phyloP scores from a whole-genome alignment of 2,113 vertebrate species.

The Oryzias melastigma region DNA sequence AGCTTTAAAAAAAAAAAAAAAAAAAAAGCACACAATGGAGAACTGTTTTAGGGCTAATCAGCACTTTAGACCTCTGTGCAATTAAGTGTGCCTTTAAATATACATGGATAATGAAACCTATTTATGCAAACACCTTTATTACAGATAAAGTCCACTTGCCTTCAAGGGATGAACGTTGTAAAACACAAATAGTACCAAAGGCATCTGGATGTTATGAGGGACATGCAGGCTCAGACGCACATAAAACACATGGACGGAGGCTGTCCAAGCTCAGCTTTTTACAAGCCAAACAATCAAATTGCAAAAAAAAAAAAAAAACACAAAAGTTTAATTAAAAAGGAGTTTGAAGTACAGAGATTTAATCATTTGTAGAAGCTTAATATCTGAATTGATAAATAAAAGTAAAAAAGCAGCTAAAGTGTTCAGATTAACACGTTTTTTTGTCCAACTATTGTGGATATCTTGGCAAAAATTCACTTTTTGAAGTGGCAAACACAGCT shows the following conservation, averaged over 20 bases:
- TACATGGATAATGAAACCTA: conserved; percentile 36
- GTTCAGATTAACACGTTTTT: too few relatives aligned
- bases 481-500: too few relatives aligned
- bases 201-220: conserved; percentile 38
- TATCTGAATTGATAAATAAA: too few relatives aligned
- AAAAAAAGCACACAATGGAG: not conserved
- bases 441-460: too few relatives aligned
- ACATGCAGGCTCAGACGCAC: conserved; percentile 19
- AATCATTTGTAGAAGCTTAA: too few relatives aligned
- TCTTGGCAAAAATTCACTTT: too few relatives aligned
- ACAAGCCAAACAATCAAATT: conserved; percentile 13
- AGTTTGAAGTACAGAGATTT: too few relatives aligned
- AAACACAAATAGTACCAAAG: conserved; percentile 27
- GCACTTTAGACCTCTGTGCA: conserved; percentile 1
- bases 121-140: conserved; percentile 20
- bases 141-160: conserved; percentile 12
- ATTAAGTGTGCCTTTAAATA: conserved; percentile 32
- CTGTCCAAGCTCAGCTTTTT: conserved; percentile 2
- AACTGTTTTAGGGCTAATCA: conserved; percentile 1
- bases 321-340: too few relatives aligned
- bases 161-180: conserved; percentile 10
- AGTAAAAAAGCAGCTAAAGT: too few relatives aligned
- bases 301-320: conserved; percentile 1
- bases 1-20: not conserved
- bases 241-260: conserved; percentile 32